These are phyloP conservation scores for Antitype chi DNA, from an alignment of 2,888 invertebrate genomes.

Conservation along the genomic window DNA sequence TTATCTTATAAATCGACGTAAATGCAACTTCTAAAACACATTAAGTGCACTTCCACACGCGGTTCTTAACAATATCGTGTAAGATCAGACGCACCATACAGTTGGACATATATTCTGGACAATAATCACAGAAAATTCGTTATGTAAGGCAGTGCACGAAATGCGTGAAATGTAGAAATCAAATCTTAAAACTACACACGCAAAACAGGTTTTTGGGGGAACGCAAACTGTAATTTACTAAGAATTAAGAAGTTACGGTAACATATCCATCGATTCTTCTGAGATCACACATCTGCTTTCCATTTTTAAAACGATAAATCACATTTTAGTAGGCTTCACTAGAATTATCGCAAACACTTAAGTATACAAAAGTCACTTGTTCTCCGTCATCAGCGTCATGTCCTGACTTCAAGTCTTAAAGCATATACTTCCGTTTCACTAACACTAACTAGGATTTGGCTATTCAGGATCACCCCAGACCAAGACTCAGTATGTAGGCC, in stretches of 20 bases:
- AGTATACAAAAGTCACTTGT: conserved; percentile 71
- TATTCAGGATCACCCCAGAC: conserved; percentile 74
- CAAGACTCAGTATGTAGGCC: conserved; percentile 78
- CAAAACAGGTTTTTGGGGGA: conserved; percentile 67
- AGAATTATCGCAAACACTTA: conserved; percentile 73
- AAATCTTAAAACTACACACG: conserved; percentile 73
- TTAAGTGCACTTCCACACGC: conserved; percentile 76
- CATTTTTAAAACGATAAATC: conserved; percentile 80
- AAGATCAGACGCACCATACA: conserved; percentile 63
- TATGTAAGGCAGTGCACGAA: conserved; percentile 81
- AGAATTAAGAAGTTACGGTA: conserved; percentile 71
- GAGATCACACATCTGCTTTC: conserved; percentile 84
- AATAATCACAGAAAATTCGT: conserved; percentile 72
- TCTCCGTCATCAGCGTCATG: conserved; percentile 54
- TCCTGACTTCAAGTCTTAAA: conserved; percentile 67
- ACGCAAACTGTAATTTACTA: conserved; percentile 69
- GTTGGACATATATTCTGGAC: conserved; percentile 65
- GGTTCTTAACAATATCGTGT: conserved; percentile 63
- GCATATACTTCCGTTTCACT: conserved; percentile 71
- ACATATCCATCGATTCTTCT: conserved; percentile 76
- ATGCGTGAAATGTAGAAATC: conserved; percentile 70
- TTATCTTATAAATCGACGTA: conserved; percentile 79
- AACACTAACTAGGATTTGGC: conserved; percentile 78
- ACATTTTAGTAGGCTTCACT: conserved; percentile 83
- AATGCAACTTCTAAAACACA: conserved; percentile 84